Conservation (phyloP, 2,113 vertebrate species). For the Sceloporus undulatus region DNA sequence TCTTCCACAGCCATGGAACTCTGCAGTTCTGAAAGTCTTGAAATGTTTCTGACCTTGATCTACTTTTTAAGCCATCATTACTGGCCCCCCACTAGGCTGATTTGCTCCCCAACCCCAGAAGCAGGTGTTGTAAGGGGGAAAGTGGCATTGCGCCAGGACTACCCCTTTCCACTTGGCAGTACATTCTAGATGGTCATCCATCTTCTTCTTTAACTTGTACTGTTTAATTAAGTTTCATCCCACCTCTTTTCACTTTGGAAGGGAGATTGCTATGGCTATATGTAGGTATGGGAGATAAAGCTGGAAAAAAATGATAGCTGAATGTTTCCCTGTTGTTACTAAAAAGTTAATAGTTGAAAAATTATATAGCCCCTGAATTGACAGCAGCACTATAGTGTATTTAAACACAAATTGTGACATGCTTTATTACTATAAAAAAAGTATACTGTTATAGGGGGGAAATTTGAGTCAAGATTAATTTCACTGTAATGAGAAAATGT, state of each 20-base stretch:
- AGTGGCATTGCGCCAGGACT: conserved; percentile 26
- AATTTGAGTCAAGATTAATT: neutral
- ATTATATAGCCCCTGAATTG: neutral
- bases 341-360: neutral
- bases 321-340: neutral
- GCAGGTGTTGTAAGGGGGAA: conserved; percentile 52
- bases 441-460: neutral
- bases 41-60: neutral
- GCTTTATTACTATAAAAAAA: neutral
- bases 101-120: neutral
- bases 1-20: no score
- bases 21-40: neutral
- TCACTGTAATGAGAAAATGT: neutral
- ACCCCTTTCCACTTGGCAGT: conserved; percentile 32
- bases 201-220: conserved; percentile 42
- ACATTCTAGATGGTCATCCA: conserved; percentile 28
- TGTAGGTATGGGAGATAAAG: neutral
- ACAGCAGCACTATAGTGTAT: neutral
- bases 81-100: neutral
- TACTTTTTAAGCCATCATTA: neutral
- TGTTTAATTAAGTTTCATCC: neutral
- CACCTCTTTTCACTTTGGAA: conserved; percentile 8
- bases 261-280: neutral
- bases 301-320: no score
- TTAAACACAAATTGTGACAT: neutral